Conservation (phyloP, 2,888 invertebrate species). For the Agrypnus murinus region DNA sequence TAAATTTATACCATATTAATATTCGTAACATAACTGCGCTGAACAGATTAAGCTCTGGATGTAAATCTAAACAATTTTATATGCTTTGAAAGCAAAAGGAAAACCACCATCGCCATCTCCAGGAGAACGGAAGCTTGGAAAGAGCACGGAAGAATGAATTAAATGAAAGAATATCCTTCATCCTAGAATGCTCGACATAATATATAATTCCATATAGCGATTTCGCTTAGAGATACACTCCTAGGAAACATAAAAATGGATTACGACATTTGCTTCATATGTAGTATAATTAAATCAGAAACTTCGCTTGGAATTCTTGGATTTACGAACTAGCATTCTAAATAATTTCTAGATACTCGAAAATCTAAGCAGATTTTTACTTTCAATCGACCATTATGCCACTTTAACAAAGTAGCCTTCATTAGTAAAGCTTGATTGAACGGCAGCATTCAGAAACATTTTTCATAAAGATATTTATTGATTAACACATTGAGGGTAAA, state of each 20-base stretch:
- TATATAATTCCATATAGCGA: conserved; percentile 31
- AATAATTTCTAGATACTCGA: too few relatives aligned
- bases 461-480: too few relatives aligned
- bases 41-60: too few relatives aligned
- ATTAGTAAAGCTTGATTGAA: too few relatives aligned
- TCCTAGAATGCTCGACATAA: conserved; percentile 31
- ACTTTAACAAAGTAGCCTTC: too few relatives aligned
- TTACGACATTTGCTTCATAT: conserved; percentile 40
- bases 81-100: neutral
- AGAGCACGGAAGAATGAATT: conserved; percentile 15
- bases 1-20: neutral
- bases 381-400: too few relatives aligned
- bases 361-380: too few relatives aligned
- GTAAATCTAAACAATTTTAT: neutral
- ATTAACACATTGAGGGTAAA: too few relatives aligned
- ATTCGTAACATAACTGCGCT: too few relatives aligned
- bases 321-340: conserved; percentile 28
- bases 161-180: conserved; percentile 30
- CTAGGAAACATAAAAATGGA: conserved; percentile 36
- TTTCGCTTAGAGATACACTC: conserved; percentile 38
- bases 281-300: conserved; percentile 37
- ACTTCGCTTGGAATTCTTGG: conserved; percentile 27
- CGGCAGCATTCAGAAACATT: too few relatives aligned
- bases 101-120: neutral
- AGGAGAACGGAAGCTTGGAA: conserved; percentile 7